These are phyloP conservation scores for Engystomops pustulosus DNA, from an alignment of 2,113 vertebrate genomes.

Conservation along the genomic window DNA sequence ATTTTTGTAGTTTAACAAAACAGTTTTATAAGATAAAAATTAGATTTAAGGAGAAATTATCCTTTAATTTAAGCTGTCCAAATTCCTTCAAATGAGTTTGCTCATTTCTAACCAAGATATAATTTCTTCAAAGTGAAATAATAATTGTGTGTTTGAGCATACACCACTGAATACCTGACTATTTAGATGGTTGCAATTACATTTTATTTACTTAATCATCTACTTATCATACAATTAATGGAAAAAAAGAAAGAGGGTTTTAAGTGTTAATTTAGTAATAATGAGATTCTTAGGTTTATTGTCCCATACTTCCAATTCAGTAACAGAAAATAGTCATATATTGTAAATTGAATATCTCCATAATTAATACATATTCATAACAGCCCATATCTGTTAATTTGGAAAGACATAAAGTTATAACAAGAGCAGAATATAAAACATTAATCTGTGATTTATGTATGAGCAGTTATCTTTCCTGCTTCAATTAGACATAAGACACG, in stretches of 20 bases:
- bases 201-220: slow-evolving; percentile 12
- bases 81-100: background rate
- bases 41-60: background rate
- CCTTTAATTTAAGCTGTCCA: background rate
- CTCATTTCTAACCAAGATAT: background rate
- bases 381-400: slow-evolving; percentile 27
- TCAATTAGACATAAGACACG: slow-evolving; percentile 38
- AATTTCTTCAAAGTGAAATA: slow-evolving; percentile 13
- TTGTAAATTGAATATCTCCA: slow-evolving; percentile 15
- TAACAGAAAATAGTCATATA: slow-evolving; percentile 19
- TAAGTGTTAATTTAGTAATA: slow-evolving; percentile 20
- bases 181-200: background rate
- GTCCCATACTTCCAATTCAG: background rate
- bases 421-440: slow-evolving; percentile 27
- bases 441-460: slow-evolving; percentile 32
- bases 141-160: background rate
- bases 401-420: slow-evolving; percentile 40
- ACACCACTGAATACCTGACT: background rate
- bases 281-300: slow-evolving; percentile 20
- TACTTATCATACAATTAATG: background rate
- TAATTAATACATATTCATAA: slow-evolving; percentile 27
- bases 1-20: background rate
- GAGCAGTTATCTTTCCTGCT: slow-evolving; percentile 22
- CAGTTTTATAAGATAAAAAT: no score
- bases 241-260: background rate